These are phyloP conservation scores for Octodon degus DNA, from an alignment of 2,113 vertebrate genomes.

Conservation along the genomic window DNA sequence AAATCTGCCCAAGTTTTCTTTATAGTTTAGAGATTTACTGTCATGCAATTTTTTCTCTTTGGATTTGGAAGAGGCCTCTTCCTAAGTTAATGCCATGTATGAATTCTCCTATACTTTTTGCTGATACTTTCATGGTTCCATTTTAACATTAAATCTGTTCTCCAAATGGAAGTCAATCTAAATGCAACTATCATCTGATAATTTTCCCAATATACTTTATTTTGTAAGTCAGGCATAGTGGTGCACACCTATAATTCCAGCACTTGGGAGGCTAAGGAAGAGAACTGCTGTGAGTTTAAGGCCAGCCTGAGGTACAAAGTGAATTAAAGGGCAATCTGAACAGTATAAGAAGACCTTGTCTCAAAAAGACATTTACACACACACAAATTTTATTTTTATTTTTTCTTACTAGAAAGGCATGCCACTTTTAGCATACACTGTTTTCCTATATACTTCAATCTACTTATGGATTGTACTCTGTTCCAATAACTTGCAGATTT, in stretches of 20 bases:
- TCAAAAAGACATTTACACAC: too few relatives aligned
- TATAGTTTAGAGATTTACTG: not conserved
- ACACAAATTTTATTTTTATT: not conserved
- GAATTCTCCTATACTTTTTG: not conserved
- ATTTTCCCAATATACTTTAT: not conserved
- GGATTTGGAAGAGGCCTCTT: not conserved
- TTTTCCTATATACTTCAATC: not conserved
- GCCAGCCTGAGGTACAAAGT: too few relatives aligned
- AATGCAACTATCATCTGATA: not conserved
- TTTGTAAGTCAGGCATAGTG: not conserved
- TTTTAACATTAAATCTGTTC: conserved; percentile 20
- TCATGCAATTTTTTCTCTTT: not conserved
- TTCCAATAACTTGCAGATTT: not conserved
- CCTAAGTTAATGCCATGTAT: not conserved
- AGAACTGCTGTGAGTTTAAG: too few relatives aligned
- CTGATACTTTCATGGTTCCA: not conserved
- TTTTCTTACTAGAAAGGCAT: conserved; percentile 12
- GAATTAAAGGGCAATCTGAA: too few relatives aligned
- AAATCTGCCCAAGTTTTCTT: not conserved
- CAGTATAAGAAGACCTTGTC: too few relatives aligned
- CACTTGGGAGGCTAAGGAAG: too few relatives aligned
- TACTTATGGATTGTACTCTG: not conserved
- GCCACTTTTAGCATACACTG: not conserved
- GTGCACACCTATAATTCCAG: too few relatives aligned
- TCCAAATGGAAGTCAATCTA: conserved; percentile 20